Evolutionary conservation across 2,113 vertebrate genomes (phyloP), one percentile per base, ranked within the genome.

Genomic region (Mus musculus): DNA sequence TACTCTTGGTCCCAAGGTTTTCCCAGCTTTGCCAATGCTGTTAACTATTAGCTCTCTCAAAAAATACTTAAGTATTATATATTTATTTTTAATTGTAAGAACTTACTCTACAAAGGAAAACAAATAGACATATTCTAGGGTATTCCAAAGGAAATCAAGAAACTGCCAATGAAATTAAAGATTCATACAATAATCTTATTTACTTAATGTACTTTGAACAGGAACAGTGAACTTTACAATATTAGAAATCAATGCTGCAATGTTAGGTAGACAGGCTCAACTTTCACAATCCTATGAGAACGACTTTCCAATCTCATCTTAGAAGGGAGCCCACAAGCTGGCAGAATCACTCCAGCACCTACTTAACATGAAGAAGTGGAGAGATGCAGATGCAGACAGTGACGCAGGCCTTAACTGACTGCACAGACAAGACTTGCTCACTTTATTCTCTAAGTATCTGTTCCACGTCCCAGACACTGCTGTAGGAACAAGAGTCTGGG

Each of bases 131-230:
- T 65, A 90, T 28, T 59, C 86, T 4, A 95, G 11, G 11, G 12
- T 2, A 49, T 95, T 81, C 65, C 30, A 81, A 93, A 95, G 93
- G 67, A n/a, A 93, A 97, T 91, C 61, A 95, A 95, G 61, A 97
- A 86, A 92, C 0, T 36, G 22, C 49, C 28, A 93, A 95, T 88
- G 13, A 89, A 93, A 75, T 16, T n/a, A 82, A 42, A 97, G 12
- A 30, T 63, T 94, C 89, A 85, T 77, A 72, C 42, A 92, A 93
- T 82, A 95, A 89, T 88, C 14, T 80, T 0, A 88, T 86, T 95
- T 67, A 49, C 16, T 89, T 96, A 96, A 85, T 61, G 8, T 59
- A 84, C 26, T 24, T 63, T 12, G 80, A 91, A 91, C 2, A 86
- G 30, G 75, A 81, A 95, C 0, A 88, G 7, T 90, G 52, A 90